Evolutionary conservation across 2,797 vertebrate genomes (phyloP).

Genomic region (Clarias platycephalus): DNA sequence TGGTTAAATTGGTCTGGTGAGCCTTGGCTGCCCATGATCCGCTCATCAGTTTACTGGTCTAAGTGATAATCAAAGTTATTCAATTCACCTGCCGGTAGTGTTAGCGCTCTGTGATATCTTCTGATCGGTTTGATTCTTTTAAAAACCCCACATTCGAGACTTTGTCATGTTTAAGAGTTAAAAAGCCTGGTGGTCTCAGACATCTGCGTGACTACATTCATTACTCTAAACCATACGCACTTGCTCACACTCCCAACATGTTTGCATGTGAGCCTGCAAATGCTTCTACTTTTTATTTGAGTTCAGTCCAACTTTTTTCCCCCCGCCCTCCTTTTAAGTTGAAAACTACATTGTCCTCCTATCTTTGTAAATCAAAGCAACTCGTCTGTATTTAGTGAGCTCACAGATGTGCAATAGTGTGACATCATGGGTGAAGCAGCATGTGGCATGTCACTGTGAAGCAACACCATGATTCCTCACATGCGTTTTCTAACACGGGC

Average conservation of each 20-base stretch:
- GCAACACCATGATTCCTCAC: conserved; percentile 32
- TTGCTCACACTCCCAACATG: conserved; percentile 52
- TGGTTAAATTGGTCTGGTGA: too few relatives aligned
- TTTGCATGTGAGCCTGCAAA: conserved; percentile 14
- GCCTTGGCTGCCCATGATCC: too few relatives aligned
- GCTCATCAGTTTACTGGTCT: too few relatives aligned
- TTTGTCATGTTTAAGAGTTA: background rate
- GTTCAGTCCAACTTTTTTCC: conserved; percentile 12
- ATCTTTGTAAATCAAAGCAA: conserved; percentile 27
- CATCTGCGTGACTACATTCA: background rate
- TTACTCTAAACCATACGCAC: background rate
- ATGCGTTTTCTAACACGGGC: conserved; percentile 21
- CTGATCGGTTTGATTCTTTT: background rate
- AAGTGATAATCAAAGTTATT: too few relatives aligned
- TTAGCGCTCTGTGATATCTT: too few relatives aligned
- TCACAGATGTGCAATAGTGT: conserved; percentile 30
- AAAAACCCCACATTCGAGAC: background rate
- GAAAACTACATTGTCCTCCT: conserved; percentile 15
- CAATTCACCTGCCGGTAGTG: too few relatives aligned
- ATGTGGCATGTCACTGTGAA: conserved; percentile 33
- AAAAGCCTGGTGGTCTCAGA: conserved; percentile 10
- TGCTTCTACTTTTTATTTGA: conserved; percentile 26
- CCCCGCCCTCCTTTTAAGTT: background rate
- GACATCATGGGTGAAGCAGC: conserved; percentile 33
- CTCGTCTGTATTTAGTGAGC: conserved; percentile 19